phyloP scores from a whole-genome alignment of 2,113 vertebrate genomes.

The Aramus guarauna region DNA sequence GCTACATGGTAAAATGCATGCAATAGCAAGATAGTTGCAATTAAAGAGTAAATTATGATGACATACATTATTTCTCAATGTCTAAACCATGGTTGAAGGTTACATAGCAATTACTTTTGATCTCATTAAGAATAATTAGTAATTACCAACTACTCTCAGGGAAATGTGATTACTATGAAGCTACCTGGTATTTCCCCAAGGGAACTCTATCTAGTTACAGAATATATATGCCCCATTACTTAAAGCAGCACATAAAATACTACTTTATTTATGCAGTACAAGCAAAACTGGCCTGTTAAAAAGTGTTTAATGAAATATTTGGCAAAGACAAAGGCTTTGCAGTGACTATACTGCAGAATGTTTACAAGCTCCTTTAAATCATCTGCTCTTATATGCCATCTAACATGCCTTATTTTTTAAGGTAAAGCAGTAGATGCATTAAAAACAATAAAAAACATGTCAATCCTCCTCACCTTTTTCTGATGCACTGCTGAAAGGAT shows the following conservation, averaged over 20 bases:
- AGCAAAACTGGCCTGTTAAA: background rate
- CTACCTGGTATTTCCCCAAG: conserved; percentile 50
- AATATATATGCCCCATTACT: conserved; percentile 41
- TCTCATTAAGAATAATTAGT: conserved; percentile 69
- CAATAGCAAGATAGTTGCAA: conserved; percentile 15
- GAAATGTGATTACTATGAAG: conserved; percentile 57
- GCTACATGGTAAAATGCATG: background rate
- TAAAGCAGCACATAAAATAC: conserved; percentile 28
- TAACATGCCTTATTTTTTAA: background rate
- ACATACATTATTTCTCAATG: conserved; percentile 54
- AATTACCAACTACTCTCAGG: conserved; percentile 43
- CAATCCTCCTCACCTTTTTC: background rate
- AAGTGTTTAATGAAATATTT: conserved; percentile 21
- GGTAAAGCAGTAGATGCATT: background rate
- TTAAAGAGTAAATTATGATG: conserved; percentile 59
- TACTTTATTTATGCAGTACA: conserved; percentile 18
- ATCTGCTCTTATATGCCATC: background rate
- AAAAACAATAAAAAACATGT: background rate
- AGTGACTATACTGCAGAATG: background rate
- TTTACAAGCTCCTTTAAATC: background rate
- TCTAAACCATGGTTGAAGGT: conserved; percentile 60
- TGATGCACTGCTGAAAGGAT: background rate
- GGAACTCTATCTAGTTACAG: conserved; percentile 8
- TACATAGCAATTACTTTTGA: conserved; percentile 62
- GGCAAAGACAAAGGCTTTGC: background rate